Conservation (phyloP, 2,888 invertebrate species). For the Dermolepida albohirtum region DNA sequence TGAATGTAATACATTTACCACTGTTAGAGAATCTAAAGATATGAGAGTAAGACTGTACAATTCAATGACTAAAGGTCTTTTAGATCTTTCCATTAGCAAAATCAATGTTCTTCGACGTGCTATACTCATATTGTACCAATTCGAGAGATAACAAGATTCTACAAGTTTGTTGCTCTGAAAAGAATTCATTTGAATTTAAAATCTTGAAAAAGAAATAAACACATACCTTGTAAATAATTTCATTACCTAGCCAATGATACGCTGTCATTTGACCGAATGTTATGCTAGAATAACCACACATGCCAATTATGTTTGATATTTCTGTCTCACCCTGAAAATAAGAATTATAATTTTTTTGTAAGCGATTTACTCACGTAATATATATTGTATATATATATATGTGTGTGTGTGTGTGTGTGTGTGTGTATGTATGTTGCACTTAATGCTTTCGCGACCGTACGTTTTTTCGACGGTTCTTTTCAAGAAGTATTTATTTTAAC, state of each 20-base stretch:
- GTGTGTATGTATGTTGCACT: too few relatives aligned
- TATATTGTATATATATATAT: too few relatives aligned
- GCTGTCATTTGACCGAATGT: background rate
- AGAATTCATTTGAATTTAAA: background rate
- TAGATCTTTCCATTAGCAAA: background rate
- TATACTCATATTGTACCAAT: background rate
- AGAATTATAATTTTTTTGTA: background rate
- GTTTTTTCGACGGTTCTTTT: too few relatives aligned
- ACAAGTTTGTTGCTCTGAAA: background rate
- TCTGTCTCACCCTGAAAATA: background rate
- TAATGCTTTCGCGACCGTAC: too few relatives aligned
- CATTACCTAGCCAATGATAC: slow-evolving; percentile 4
- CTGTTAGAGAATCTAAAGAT: background rate
- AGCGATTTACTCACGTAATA: too few relatives aligned
- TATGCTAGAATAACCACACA: background rate
- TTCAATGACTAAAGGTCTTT: slow-evolving; percentile 7
- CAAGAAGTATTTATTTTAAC: too few relatives aligned
- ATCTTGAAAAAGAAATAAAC: background rate
- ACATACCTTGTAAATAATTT: slow-evolving; percentile 7
- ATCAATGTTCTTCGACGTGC: background rate
- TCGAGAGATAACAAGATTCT: background rate
- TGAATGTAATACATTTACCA: background rate
- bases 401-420: too few relatives aligned
- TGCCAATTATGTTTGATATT: background rate
- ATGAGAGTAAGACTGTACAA: background rate